phyloP scores from a whole-genome alignment of 2,888 invertebrate species.

The Brachyptera risi region DNA sequence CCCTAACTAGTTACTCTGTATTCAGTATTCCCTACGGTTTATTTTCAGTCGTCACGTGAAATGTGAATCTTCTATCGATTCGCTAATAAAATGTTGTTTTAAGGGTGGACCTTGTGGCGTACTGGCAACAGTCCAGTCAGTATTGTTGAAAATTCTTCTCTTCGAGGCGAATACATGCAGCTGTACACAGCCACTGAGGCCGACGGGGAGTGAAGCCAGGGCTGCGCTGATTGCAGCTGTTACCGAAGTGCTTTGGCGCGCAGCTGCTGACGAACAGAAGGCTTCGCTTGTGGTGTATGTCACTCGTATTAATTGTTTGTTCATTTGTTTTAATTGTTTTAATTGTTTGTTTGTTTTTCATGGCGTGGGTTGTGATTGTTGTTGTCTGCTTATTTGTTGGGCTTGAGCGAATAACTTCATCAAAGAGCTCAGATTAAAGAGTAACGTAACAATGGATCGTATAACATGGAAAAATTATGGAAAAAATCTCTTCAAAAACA shows the following conservation, averaged over 20 bases:
- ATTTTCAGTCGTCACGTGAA: neutral
- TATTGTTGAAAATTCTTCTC: slow-evolving; percentile 46
- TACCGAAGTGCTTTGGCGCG: slow-evolving; percentile 25
- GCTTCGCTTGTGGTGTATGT: slow-evolving; percentile 17
- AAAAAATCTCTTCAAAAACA: too few relatives aligned
- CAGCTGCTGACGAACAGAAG: slow-evolving; percentile 1
- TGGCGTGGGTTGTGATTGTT: neutral
- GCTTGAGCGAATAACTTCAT: neutral
- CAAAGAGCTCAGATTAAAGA: too few relatives aligned
- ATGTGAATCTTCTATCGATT: neutral
- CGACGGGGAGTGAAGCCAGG: slow-evolving; percentile 23
- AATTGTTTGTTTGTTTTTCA: too few relatives aligned
- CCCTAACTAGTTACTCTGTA: too few relatives aligned
- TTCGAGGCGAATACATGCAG: slow-evolving; percentile 37
- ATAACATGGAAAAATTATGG: too few relatives aligned
- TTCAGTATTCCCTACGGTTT: neutral
- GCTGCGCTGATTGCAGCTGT: slow-evolving; percentile 20
- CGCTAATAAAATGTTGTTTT: too few relatives aligned
- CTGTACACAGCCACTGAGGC: slow-evolving; percentile 23
- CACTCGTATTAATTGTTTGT: too few relatives aligned
- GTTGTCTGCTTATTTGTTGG: neutral
- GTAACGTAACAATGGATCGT: too few relatives aligned
- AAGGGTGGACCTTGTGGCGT: slow-evolving; percentile 52
- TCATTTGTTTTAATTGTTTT: too few relatives aligned
- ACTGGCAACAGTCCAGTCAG: slow-evolving; percentile 50